phyloP scores from a whole-genome alignment of 2,797 vertebrate genomes.

The Sphenodon punctatus region DNA sequence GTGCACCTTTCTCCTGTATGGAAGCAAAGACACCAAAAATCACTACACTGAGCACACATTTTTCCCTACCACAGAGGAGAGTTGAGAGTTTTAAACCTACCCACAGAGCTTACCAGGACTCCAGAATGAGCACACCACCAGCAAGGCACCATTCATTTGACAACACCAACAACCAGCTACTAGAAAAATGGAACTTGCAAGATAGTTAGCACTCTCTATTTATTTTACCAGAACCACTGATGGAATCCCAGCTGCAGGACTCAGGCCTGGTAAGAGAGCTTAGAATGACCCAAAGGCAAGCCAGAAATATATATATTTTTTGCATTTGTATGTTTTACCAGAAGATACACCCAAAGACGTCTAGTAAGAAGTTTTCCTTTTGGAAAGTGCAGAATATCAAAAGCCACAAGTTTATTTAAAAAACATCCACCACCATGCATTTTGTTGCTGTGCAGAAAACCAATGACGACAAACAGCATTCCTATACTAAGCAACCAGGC shows the following conservation, averaged over 20 bases:
- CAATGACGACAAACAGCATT: not conserved
- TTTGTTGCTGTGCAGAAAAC: not conserved
- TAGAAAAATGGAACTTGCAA: not conserved
- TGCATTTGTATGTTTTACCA: too few relatives aligned
- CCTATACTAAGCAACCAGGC: not conserved
- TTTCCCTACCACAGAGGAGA: fast-evolving
- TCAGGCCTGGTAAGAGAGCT: not conserved
- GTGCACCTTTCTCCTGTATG: conserved; percentile 85
- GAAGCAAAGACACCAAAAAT: conserved; percentile 20
- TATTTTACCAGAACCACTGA: too few relatives aligned
- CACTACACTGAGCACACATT: not conserved
- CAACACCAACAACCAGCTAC: not conserved
- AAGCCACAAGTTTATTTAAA: not conserved
- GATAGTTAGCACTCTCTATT: not conserved
- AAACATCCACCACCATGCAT: too few relatives aligned
- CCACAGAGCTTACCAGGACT: not conserved
- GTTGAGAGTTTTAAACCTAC: not conserved
- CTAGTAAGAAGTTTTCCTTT: not conserved
- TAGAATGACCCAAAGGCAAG: too few relatives aligned
- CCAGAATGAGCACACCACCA: fast-evolving
- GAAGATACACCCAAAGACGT: not conserved
- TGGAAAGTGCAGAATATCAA: not conserved
- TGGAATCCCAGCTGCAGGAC: not conserved
- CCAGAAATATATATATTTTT: too few relatives aligned
- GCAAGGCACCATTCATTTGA: not conserved